These are phyloP conservation scores for Oxycera nigricornis DNA, from an alignment of 2,888 invertebrate species.

Conservation along the genomic window DNA sequence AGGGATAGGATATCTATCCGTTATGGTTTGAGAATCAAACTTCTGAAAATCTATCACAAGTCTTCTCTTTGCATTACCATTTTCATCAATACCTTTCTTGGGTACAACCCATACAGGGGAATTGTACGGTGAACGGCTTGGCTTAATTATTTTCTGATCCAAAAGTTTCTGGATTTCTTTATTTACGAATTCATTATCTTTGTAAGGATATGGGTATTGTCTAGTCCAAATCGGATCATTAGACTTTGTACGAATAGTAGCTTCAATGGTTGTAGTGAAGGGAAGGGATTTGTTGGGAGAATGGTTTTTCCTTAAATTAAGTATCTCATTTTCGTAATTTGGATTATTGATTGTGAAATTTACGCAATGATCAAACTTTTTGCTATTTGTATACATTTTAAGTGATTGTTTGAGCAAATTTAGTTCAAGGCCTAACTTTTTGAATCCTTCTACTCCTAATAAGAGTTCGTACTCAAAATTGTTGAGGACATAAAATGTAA, in stretches of 20 bases:
- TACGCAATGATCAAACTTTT: neutral
- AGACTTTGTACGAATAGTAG: neutral
- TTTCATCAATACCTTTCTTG: neutral
- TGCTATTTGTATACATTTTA: neutral
- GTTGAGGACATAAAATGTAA: neutral
- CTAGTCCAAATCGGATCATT: neutral
- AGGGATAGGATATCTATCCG: constrained; percentile 10
- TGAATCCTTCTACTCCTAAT: neutral
- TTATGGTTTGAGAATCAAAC: neutral
- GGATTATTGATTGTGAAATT: neutral
- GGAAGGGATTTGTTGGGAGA: neutral
- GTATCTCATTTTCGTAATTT: neutral
- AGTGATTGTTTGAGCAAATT: neutral
- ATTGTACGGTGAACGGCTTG: neutral
- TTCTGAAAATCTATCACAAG: constrained; percentile 8
- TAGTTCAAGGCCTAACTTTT: neutral
- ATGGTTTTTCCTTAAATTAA: neutral
- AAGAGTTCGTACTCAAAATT: neutral
- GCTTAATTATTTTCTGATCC: neutral
- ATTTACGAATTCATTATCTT: neutral
- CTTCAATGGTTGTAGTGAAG: neutral
- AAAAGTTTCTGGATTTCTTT: neutral
- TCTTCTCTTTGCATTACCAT: neutral
- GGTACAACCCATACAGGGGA: neutral
- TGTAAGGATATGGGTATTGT: neutral